Evolutionary conservation across 2,888 invertebrate genomes (phyloP).

Genomic region (Drosophila nigritarsus): DNA sequence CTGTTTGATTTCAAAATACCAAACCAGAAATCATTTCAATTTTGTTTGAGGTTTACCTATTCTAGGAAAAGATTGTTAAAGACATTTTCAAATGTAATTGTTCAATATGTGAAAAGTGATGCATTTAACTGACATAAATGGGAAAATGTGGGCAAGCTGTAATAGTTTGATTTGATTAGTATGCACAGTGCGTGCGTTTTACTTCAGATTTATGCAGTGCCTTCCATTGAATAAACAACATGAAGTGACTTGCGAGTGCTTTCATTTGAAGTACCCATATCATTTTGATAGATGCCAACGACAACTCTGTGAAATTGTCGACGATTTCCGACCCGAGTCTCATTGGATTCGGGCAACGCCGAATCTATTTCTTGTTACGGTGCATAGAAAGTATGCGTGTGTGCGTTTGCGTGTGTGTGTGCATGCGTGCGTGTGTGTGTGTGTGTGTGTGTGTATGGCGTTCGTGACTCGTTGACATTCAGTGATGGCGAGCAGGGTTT

Average conservation of each 20-base stretch:
- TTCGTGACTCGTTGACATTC: constrained; percentile 67
- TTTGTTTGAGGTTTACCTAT: neutral
- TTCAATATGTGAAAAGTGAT: constrained; percentile 3
- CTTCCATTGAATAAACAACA: constrained; percentile 42
- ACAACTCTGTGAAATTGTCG: constrained; percentile 49
- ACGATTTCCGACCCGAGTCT: constrained; percentile 34
- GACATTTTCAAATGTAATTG: constrained; percentile 9
- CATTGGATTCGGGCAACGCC: constrained; percentile 26
- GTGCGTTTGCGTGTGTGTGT: constrained; percentile 17
- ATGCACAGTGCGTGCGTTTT: constrained; percentile 9
- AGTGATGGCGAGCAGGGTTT: constrained; percentile 49
- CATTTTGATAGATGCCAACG: constrained; percentile 33
- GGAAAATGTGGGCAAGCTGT: neutral
- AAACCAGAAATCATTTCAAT: neutral
- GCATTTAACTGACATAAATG: constrained; percentile 18
- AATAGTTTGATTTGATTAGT: constrained; percentile 3
- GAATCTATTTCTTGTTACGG: constrained; percentile 40
- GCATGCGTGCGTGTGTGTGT: constrained; percentile 24
- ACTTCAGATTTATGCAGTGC: constrained; percentile 29
- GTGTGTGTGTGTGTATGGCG: constrained; percentile 45
- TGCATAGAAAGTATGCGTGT: constrained; percentile 48
- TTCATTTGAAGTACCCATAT: constrained; percentile 57
- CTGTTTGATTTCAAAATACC: neutral
- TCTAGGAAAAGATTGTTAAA: neutral
- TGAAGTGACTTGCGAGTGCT: constrained; percentile 29